A percentile compares a stretch with the other conserved stretches of the same genome.
Conservation (phyloP, 2,113 vertebrate genomes). For the Thunnus maccoyii region DNA sequence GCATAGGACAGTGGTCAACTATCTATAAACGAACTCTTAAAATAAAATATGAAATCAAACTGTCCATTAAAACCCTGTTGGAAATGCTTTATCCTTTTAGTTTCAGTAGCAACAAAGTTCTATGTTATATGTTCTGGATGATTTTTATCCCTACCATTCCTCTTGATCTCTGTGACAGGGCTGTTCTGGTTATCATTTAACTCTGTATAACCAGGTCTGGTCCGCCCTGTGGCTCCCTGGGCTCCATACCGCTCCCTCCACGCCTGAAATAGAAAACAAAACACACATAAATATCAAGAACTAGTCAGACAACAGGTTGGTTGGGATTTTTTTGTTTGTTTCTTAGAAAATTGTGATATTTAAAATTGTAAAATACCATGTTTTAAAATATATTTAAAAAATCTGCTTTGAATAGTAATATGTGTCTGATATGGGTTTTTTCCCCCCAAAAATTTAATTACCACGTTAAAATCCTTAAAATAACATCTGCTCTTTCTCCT, state of each 20-base stretch:
- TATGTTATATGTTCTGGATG: not conserved
- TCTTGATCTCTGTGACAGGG: constrained; percentile 74
- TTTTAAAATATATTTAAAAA: no score
- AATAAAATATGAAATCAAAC: not conserved
- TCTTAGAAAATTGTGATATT: not conserved
- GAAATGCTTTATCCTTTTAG: not conserved
- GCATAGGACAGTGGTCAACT: not conserved
- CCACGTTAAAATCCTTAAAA: no score
- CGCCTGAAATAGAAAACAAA: constrained; percentile 81
- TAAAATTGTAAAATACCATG: no score
- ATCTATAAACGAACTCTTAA: not conserved
- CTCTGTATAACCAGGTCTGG: constrained; percentile 86
- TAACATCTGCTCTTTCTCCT: no score
- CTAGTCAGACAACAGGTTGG: not conserved
- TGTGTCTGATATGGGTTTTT: no score
- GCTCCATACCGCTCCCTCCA: constrained; percentile 89
- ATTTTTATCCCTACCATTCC: constrained; percentile 70
- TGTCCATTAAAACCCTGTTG: not conserved
- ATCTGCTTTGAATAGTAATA: no score
- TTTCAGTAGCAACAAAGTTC: not conserved
- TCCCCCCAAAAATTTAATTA: no score
- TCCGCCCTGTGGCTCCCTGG: constrained; percentile 80
- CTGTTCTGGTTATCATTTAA: constrained; percentile 87
- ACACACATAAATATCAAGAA: constrained; percentile 17
- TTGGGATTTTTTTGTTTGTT: not conserved